Base-by-base conservation (phyloP, 2,113 vertebrate species). In the Nibea coibor region DNA sequence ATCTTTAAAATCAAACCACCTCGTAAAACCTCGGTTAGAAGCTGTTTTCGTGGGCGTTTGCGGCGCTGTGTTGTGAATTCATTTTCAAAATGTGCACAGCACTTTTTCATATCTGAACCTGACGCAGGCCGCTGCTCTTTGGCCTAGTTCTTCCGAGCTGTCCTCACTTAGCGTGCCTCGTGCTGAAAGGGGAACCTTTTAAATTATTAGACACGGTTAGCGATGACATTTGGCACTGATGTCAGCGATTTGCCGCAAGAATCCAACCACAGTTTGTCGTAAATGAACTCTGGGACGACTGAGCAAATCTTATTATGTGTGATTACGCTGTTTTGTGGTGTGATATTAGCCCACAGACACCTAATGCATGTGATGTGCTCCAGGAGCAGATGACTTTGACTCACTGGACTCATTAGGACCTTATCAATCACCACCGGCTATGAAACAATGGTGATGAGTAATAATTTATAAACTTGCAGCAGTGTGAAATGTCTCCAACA, bases 371-470 rank as follows among this genome's bases (percentile, higher is more conserved):
- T 31, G 31, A 64, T 39, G 15, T 4, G 47, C 56, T 76, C 11
- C 14, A 62, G n/a, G 15, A 9, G 28, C 61, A 56, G 47, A 83
- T 76, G 50, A 81, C 76, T 70, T 56, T 54, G 70, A 75, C 56
- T 58, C 62, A 75, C 4, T 64, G 67, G 54, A 26, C 42, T 56
- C 63, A 42, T 75, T 0, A 65, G 42, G 26, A 59, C 6, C n/a
- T n/a, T 9, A 26, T 65, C 45, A 45, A 20, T 73, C 82, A 64
- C 19, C 48, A 57, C 2, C 42, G 64, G 28, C 63, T 39, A 65
- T 54, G 9, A 61, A 58, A 66, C 54, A 58, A 39, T 26, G 67
- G 50, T 9, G 58, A 31, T 39, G 76, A 75, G 35, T 48, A 53
- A 78, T 20, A 56, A 65, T 68, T 51, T 69, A 87, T 62, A 24